A percentile compares a stretch with the other conserved stretches of the same genome.
Evolutionary conservation across 2,888 invertebrate species (phyloP).

Genomic region (Xestia c-nigrum): DNA sequence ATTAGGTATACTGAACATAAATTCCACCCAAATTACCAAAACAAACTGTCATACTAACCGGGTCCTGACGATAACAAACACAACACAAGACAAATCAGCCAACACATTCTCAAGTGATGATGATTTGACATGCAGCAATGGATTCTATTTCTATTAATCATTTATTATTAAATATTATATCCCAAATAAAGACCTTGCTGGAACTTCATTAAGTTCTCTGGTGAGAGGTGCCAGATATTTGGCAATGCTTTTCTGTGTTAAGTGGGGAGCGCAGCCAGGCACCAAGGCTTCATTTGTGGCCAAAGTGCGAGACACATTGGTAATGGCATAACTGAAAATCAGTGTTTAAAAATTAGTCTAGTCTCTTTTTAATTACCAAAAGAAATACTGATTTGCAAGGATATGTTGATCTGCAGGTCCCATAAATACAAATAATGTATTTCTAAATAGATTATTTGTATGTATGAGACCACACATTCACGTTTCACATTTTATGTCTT

Average conservation of each 20-base stretch:
- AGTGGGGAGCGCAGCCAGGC: constrained; percentile 83
- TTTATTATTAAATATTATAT: not conserved
- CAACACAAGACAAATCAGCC: not conserved
- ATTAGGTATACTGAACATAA: not conserved
- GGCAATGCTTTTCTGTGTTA: constrained; percentile 87
- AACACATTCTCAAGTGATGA: not conserved
- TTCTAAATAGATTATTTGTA: not conserved
- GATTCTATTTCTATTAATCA: not conserved
- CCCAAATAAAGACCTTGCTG: constrained; percentile 74
- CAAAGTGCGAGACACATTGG: constrained; percentile 73
- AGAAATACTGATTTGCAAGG: not conserved
- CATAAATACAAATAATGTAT: not conserved
- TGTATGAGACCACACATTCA: too few relatives aligned
- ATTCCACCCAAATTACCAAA: not conserved
- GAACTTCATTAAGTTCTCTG: constrained; percentile 78
- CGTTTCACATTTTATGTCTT: too few relatives aligned
- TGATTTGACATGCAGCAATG: not conserved
- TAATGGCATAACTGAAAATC: constrained; percentile 76
- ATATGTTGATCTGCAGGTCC: not conserved
- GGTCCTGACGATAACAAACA: not conserved
- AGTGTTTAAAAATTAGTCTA: not conserved
- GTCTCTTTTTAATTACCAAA: not conserved
- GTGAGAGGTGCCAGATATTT: constrained; percentile 86
- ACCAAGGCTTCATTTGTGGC: constrained; percentile 82
- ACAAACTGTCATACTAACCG: not conserved